Conservation (phyloP, 2,113 vertebrate species). For the sheep (Ovis aries) region DNA sequence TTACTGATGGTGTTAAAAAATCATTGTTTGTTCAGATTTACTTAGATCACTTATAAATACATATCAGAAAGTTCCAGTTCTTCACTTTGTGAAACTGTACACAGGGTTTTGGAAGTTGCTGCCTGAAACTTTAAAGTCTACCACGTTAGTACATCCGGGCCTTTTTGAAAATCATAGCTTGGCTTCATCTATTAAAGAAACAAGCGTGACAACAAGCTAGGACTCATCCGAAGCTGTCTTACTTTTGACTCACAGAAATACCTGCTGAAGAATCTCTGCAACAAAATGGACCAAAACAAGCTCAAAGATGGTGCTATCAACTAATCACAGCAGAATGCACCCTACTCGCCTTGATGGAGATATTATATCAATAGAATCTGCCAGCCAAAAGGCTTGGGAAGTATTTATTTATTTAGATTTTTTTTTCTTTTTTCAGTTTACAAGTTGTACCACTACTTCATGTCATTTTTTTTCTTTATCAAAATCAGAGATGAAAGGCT, state of each 20-base stretch:
- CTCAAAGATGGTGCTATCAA: not conserved
- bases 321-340: not conserved
- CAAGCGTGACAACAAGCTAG: not conserved
- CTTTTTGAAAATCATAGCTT: not conserved
- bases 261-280: not conserved
- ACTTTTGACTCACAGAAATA: not conserved
- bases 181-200: slow-evolving; percentile 29
- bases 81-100: not conserved
- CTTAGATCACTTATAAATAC: not conserved
- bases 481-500: slow-evolving; percentile 71
- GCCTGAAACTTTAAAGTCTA: not conserved
- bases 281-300: slow-evolving; percentile 2
- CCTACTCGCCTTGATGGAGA: not conserved
- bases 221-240: slow-evolving; percentile 1
- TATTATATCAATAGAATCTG: slow-evolving; percentile 46
- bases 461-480: slow-evolving; percentile 67
- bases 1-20: slow-evolving; percentile 14
- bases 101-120: not conserved
- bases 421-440: slow-evolving; percentile 41
- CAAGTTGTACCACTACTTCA: slow-evolving; percentile 61
- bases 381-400: slow-evolving; percentile 21
- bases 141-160: not conserved
- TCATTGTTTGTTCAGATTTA: not conserved
- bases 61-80: not conserved
- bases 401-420: slow-evolving; percentile 62